Evolutionary conservation across 2,113 vertebrate species (phyloP), one percentile per base, ranked within the genome.

Genomic region (Hyaena hyaena): DNA sequence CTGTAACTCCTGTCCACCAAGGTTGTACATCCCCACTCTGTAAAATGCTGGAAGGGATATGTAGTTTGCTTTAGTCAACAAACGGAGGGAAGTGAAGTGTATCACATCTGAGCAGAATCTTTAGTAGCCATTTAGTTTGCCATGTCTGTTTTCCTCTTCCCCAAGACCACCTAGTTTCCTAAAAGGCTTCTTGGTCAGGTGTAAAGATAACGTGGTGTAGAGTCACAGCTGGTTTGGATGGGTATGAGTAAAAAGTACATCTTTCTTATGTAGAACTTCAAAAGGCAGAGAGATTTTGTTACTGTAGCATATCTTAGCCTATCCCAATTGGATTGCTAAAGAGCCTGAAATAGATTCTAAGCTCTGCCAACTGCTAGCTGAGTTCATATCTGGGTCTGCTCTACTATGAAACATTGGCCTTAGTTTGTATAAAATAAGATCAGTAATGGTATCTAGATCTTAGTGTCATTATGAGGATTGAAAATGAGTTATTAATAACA

Each of bases 401-500:
- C 43, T 79, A 33, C 16, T 28, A 2, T 68, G 35, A 43, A 68
- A 83, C 48, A 6, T 26, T 74, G 43, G 45, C 35, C n/a, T 94
- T 71, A 10, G 19, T 85, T 88, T 73, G 89, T 79, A 10, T 73
- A 82, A 80, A 80, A 58, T 80, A 63, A 28, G 9, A 96, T 93
- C 61, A 55, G 0, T 76, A 68, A 68, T 45, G 45, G 5, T 21
- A 61, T 53, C 76, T 53, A 58, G n/a, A 15, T 63, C 28, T 35
- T 23, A 81, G 31, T 31, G 61, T 95, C 48, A 82, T 80, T 85
- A 65, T 28, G 39, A 90, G 33, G 31, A 89, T 10, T 28, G 39
- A 93, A 94, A 88, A 73, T n/a, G 63, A 68, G 66, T 61, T 80
- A 31, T 45, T 94, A 95, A 48, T 96, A 71, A 33, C 76, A 88